Conservation (phyloP, 23 tunicate species). For the Ascidia mentula region DNA sequence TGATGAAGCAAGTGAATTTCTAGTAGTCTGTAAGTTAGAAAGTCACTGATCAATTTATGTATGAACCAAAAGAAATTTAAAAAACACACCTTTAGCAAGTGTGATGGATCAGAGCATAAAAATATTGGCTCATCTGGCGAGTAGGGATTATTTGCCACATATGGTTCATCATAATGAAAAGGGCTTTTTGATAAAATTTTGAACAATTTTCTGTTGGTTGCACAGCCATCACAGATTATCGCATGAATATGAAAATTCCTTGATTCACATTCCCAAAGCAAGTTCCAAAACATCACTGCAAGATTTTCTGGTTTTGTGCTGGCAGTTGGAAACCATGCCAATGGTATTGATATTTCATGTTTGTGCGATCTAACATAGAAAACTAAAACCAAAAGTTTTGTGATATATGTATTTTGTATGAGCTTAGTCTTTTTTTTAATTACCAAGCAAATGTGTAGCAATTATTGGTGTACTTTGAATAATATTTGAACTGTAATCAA, state of each 20-base stretch:
- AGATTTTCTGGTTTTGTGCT: neutral
- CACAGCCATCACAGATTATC: constrained; percentile 14
- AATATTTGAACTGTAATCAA: neutral
- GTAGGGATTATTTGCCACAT: constrained; percentile 25
- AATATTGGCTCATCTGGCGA: neutral
- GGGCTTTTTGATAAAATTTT: constrained; percentile 7
- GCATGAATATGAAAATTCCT: constrained; percentile 14
- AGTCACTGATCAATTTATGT: neutral
- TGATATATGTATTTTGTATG: neutral
- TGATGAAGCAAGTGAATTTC: constrained; percentile 17
- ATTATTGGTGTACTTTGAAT: neutral
- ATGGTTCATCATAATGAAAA: neutral
- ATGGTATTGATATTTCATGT: constrained; percentile 16
- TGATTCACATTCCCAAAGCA: constrained; percentile 20
- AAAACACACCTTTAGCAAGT: constrained; percentile 19
- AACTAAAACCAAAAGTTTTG: neutral
- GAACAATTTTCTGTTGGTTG: constrained; percentile 25
- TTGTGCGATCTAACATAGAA: constrained; percentile 2
- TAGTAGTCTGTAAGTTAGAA: constrained; percentile 10
- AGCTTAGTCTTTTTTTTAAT: no score
- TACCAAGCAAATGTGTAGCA: neutral
- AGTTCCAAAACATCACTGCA: constrained; percentile 11
- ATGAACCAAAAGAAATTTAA: no score
- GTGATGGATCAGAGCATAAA: constrained; percentile 36
- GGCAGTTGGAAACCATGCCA: constrained; percentile 20